Base-by-base conservation (phyloP, 2,113 vertebrate species). In the Turnix velox region DNA sequence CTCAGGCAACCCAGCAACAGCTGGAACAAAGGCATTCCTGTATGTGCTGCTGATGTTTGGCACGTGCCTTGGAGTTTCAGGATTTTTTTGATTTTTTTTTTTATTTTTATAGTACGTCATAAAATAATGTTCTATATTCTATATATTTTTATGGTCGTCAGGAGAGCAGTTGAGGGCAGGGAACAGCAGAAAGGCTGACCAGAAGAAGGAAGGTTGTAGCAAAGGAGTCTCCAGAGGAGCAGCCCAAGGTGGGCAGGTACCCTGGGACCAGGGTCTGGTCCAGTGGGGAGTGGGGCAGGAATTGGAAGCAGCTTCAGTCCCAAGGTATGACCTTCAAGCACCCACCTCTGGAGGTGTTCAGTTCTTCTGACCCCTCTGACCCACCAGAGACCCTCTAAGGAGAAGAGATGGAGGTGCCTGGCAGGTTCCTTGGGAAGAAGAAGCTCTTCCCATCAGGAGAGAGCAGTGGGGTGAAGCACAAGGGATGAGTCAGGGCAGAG, bases 71-170 rank as follows among this genome's bases (percentile, higher is more conserved):
- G 35, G 19, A 72, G 88, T 74, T 94, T 42, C 91, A 92, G 84
- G 62, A 28, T 69, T 46, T 7, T 54, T 49, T 9, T 66, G 84
- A 58, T 24, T 69, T 46, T 7, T 54, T 49, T 9, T 66, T 65
- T 79, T 35, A 82, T 85, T 88, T 95, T 92, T 45, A 96, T 80
- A 55, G 87, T 82, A 35, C 5, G 5, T 83, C 58, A 85, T 96
- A 96, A 96, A 97, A 94, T 92, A 87, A 96, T 94, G 90, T 93
- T 95, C 88, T 94, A 79, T 93, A 71, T 96, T 96, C 94, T 84
- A 84, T 94, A 74, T 90, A 84, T 78, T 94, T 97, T 96, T 93
- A 96, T 84, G 86, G 59, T 52, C 0, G 1, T 28, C 92, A 84
- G 81, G 94, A 95, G 95, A 96, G 82, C 92, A 84, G 61, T 87